Evolutionary conservation across 2,113 vertebrate species (phyloP).

Genomic region (Anoplopoma fimbria): DNA sequence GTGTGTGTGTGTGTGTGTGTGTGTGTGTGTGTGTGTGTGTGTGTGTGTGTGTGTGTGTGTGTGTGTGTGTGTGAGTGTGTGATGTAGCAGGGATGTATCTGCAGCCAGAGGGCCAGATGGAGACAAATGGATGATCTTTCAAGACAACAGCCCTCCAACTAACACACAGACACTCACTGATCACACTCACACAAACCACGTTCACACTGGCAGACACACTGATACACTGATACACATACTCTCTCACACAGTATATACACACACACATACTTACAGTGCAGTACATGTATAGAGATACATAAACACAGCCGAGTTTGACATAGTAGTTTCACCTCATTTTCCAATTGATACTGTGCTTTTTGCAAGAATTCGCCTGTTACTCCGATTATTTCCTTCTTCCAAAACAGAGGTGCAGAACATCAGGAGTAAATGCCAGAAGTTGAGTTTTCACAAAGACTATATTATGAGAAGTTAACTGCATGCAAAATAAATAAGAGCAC

Average conservation of each 20-base stretch:
- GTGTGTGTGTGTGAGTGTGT: slow-evolving; percentile 20
- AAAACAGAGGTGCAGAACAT: no score
- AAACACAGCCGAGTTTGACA: not conserved
- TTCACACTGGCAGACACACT: slow-evolving; percentile 26
- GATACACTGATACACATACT: not conserved
- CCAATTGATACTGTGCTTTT: no score
- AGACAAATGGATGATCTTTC: slow-evolving; percentile 78
- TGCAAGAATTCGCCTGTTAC: no score
- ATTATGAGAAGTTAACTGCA: no score
- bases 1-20: slow-evolving; percentile 16
- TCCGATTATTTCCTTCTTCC: no score
- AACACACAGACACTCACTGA: slow-evolving; percentile 72
- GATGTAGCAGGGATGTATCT: slow-evolving; percentile 48
- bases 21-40: slow-evolving; percentile 30
- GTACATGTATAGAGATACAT: not conserved
- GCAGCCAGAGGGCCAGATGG: slow-evolving; percentile 79
- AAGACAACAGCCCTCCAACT: slow-evolving; percentile 75
- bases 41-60: slow-evolving; percentile 38
- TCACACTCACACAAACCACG: slow-evolving; percentile 43
- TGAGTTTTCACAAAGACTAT: no score
- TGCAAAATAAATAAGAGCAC: no score
- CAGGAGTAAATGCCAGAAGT: no score
- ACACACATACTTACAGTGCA: not conserved
- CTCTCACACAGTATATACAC: not conserved
- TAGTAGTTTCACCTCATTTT: no score